These are phyloP conservation scores for Prosapia bicincta DNA, from an alignment of 2,888 invertebrate species.

Conservation along the genomic window DNA sequence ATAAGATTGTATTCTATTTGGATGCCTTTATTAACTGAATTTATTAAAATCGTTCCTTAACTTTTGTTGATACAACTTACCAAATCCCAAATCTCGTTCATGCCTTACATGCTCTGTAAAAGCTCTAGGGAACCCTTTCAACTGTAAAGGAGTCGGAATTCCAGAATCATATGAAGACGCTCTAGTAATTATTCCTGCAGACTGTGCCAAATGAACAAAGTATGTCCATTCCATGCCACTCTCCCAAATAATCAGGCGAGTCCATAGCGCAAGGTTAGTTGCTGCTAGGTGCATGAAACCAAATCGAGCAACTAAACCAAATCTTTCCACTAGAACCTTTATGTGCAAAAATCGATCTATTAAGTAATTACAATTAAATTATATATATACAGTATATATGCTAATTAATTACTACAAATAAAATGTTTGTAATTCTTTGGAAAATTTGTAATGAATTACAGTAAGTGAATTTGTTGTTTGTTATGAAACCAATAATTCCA, in stretches of 20 bases:
- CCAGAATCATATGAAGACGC: conserved; percentile 40
- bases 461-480: no score
- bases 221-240: conserved; percentile 53
- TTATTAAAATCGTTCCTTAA: no score
- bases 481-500: no score
- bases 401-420: no score
- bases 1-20: no score
- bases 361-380: no score
- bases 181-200: conserved; percentile 31
- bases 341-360: no score
- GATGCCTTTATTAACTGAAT: no score
- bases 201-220: conserved; percentile 48
- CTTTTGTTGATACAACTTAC: no score
- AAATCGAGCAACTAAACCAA: conserved; percentile 51
- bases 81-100: conserved; percentile 42
- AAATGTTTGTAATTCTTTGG: no score
- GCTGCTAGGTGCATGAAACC: conserved; percentile 55
- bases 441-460: no score
- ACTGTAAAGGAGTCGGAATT: conserved; percentile 46
- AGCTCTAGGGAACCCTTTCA: conserved; percentile 48
- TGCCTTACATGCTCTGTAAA: conserved; percentile 42
- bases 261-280: conserved; percentile 54
- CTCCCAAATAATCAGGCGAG: conserved; percentile 52
- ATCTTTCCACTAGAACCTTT: conserved; percentile 52
- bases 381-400: no score